Evolutionary conservation across 1,140 invertebrate genomes (phyloP).

Genomic region (Notospermus geniculatus): DNA sequence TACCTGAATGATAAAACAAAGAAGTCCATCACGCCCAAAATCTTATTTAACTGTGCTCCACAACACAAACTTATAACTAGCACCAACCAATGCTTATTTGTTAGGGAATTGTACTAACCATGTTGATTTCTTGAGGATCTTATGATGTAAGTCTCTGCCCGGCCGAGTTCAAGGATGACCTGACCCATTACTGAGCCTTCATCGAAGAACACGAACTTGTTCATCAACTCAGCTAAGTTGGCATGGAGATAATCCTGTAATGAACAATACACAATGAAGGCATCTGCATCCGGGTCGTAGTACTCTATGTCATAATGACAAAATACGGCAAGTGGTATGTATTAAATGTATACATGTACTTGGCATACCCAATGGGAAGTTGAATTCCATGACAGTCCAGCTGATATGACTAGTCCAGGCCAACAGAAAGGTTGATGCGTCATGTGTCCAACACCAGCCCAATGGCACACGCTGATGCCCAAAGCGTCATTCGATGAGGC

Average conservation of each 20-base stretch:
- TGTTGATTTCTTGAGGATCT: slow-evolving; percentile 37
- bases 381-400: slow-evolving; percentile 67
- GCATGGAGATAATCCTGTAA: slow-evolving; percentile 59
- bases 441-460: slow-evolving; percentile 67
- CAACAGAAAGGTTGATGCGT: slow-evolving; percentile 66
- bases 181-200: slow-evolving; percentile 60
- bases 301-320: too few relatives aligned
- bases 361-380: slow-evolving; percentile 61
- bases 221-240: slow-evolving; percentile 62
- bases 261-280: too few relatives aligned
- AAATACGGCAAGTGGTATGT: too few relatives aligned
- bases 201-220: slow-evolving; percentile 64
- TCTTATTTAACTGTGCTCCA: background rate
- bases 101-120: slow-evolving; percentile 25
- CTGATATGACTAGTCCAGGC: slow-evolving; percentile 66
- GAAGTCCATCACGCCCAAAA: background rate
- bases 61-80: too few relatives aligned
- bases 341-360: too few relatives aligned
- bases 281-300: too few relatives aligned
- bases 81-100: too few relatives aligned
- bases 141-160: slow-evolving; percentile 64
- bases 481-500: slow-evolving; percentile 60
- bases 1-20: slow-evolving; percentile 27
- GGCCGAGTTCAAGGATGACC: slow-evolving; percentile 64
- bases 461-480: slow-evolving; percentile 66